Percentiles rank a stretch among this genome's conserved stretches.
These are phyloP conservation scores for Zoanthus sociatus DNA, from an alignment of 92 coral and sea anemone species.

Conservation along the genomic window DNA sequence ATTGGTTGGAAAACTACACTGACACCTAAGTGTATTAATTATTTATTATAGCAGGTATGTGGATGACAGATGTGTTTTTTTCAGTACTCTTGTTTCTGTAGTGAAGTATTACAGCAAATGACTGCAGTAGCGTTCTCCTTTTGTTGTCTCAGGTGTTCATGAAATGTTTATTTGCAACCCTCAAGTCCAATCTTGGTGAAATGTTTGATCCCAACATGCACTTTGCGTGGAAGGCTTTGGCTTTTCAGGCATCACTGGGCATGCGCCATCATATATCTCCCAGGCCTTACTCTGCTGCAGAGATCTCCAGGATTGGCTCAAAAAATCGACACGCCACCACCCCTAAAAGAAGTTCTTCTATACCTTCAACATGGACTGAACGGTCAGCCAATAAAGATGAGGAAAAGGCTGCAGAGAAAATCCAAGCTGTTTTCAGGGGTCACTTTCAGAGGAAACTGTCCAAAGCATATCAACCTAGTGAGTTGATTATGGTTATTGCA, in stretches of 20 bases:
- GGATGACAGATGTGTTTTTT: too few species aligned
- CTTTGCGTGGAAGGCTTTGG: conserved; percentile 98
- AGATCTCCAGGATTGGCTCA: conserved; percentile 91
- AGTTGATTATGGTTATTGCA: conserved; percentile 8
- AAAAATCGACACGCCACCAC: conserved; percentile 61
- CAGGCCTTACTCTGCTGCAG: conserved; percentile 95
- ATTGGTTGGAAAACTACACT: too few species aligned
- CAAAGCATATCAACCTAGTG: conserved; percentile 78
- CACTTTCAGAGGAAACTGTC: conserved; percentile 89
- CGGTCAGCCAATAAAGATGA: conserved; percentile 78
- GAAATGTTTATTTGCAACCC: conserved; percentile 86
- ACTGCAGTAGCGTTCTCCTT: too few species aligned
- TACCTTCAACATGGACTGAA: conserved; percentile 78
- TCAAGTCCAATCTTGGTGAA: conserved; percentile 86
- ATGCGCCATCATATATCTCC: conserved; percentile 82
- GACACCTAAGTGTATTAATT: too few species aligned
- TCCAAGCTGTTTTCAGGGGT: conserved; percentile 94
- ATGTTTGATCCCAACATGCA: conserved; percentile 87
- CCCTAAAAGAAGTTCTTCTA: conserved; percentile 59
- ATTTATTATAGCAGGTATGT: too few species aligned
- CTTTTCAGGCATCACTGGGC: conserved; percentile 88
- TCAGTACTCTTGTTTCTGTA: too few species aligned
- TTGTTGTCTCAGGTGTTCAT: conserved; percentile 73
- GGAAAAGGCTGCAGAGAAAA: conserved; percentile 86
- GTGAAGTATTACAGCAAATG: too few species aligned